Evolutionary conservation across 2,888 invertebrate genomes (phyloP), one percentile per base, ranked within the genome.

Genomic region (Pycnomerus fuliginosus): DNA sequence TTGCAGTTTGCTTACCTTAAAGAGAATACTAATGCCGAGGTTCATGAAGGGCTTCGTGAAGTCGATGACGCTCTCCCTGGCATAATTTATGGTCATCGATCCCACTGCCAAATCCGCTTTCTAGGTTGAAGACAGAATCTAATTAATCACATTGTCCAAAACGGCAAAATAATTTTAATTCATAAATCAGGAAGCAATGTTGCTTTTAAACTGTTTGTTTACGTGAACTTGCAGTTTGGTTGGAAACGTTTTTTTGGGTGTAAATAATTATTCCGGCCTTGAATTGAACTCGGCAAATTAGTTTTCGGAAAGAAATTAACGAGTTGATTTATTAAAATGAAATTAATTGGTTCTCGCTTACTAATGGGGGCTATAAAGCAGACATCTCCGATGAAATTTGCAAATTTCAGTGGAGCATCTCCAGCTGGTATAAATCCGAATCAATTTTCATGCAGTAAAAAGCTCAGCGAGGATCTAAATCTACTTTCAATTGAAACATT

Each of bases 41-140:
- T 90, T 91, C 85, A 93, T 90, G 73, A 91, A 93, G 1, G 92
- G 93, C 67, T 91, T 90, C 4, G 91, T 91, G 68, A 93, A 93
- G 73, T 92, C 91, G 55, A 93, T 89, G 44, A 90, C 90, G 68
- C 89, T 87, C 62, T 91, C 90, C 30, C 93, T 75, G 15, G 89
- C 87, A 68, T 90, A 91, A 63, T 88, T 92, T 55, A 93, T 94
- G 16, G 92, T 93, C 80, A 93, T 85, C 2, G 91, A 88, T 3
- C 88, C 90, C 13, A 92, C 88, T 1, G 91, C 91, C 55, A 94
- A 70, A 71, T 93, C 92, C 1, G 91, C 91, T 74, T 86, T 87
- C 90, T 87, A 72, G 28, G 70, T 71, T 53, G 48, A 31, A 52
- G 33, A 50, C 10, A 53, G 45, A 37, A 32, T 22, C 12, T 25